Base-by-base conservation (phyloP, 2,797 vertebrate species). In the Netta rufina region DNA sequence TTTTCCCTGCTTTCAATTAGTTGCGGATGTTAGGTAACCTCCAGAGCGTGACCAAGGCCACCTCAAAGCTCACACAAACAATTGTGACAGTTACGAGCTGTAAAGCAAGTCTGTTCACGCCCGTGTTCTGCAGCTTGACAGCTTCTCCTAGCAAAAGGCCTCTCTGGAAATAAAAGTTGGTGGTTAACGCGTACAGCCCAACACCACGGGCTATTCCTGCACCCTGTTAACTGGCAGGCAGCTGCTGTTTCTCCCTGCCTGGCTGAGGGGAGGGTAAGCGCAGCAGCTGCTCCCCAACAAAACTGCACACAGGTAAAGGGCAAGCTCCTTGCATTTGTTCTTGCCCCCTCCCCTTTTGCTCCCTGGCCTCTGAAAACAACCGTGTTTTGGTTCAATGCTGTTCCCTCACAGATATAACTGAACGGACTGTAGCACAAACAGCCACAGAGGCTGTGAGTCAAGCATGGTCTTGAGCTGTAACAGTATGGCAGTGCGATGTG, bases 401-500 rank as follows among this genome's bases (percentile, higher is more conserved):
- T 7, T n/a, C 33, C 21, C 18, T 24, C 47, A 18, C 14, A 9
- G 49, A 13, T 4, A 5, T 20, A 36, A 13, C 14, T 64, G 27
- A 21, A 41, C 9, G 38, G 39, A 30, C 61, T 27, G 9, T 64
- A 41, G 19, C 27, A 41, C 20, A 39, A 62, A 41, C 11, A 4
- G 13, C 21, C 76, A 53, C 33, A 36, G 14, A 76, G 60, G 47
- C 38, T 83, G 14, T 56, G 56, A 18, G 6, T 51, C 22, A 32
- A 69, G 13, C 30, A 4, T 13, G 8, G 1, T 6, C 11, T 45
- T 30, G 7, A 47, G n/a, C 54, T 36, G 0, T 7, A n/a, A 5
- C 15, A 7, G 7, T 1, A 5, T 7, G 2, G 0, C n/a, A 38
- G 1, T 9, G 1, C 11, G 28, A 28, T 2, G 5, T 30, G 36